Evolutionary conservation across 2,888 invertebrate genomes (phyloP).

Genomic region (Lamellibrachia satsuma): DNA sequence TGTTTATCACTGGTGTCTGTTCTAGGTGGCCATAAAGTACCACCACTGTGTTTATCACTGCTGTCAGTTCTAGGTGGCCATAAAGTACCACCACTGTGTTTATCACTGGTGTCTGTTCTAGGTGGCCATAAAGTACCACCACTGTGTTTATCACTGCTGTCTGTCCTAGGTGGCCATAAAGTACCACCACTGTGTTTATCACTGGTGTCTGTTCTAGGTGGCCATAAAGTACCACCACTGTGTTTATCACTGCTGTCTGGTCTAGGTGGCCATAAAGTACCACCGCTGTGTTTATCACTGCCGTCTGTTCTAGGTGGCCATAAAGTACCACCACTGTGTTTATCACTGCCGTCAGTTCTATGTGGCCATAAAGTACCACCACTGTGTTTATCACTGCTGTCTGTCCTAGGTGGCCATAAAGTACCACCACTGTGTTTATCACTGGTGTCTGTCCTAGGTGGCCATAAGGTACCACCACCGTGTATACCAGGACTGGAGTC

Average conservation of each 20-base stretch:
- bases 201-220: background rate
- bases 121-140: too few relatives aligned
- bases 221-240: background rate
- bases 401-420: background rate
- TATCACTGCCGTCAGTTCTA: background rate
- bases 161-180: too few relatives aligned
- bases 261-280: background rate
- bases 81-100: too few relatives aligned
- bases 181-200: too few relatives aligned
- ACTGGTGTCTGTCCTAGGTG: constrained; percentile 43
- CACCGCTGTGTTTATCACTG: background rate
- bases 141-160: too few relatives aligned
- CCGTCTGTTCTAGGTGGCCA: background rate
- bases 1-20: too few relatives aligned
- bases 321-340: background rate
- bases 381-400: background rate
- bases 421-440: background rate
- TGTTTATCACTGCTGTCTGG: background rate
- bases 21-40: too few relatives aligned
- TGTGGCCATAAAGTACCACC: background rate
- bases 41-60: too few relatives aligned
- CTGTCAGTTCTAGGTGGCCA: too few relatives aligned
- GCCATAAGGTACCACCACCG: constrained; percentile 50
- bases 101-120: too few relatives aligned
- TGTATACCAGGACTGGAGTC: constrained; percentile 51